These are phyloP conservation scores for Oithona nana DNA, from an alignment of 2,888 invertebrate species.

Conservation along the genomic window DNA sequence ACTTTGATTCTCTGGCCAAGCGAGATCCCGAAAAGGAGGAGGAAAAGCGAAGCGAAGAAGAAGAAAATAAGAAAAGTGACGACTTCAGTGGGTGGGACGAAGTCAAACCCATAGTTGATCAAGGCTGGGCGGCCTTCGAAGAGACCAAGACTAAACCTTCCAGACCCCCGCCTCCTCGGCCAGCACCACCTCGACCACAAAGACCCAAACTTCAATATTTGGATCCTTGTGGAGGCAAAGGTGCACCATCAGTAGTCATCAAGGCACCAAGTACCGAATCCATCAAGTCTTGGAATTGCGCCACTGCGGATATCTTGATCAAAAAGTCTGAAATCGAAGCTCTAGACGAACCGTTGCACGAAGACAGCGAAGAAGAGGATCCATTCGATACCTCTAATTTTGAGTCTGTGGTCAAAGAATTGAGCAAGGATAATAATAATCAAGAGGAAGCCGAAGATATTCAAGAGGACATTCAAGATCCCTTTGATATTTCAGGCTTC, in stretches of 20 bases:
- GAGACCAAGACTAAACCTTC: slow-evolving; percentile 21
- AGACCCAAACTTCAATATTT: neutral
- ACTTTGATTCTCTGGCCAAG: slow-evolving; percentile 12
- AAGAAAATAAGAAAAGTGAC: neutral
- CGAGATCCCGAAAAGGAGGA: slow-evolving; percentile 4
- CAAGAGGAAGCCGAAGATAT: neutral
- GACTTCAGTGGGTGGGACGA: too few species aligned
- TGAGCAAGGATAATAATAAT: slow-evolving; percentile 18
- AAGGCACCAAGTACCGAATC: slow-evolving; percentile 17
- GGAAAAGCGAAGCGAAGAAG: neutral
- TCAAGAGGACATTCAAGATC: slow-evolving; percentile 1
- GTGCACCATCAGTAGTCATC: slow-evolving; percentile 12
- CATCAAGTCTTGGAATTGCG: slow-evolving; percentile 16
- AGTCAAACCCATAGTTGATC: neutral
- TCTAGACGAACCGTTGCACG: slow-evolving; percentile 20
- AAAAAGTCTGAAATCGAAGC: slow-evolving; percentile 10
- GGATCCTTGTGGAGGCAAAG: neutral
- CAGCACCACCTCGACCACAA: slow-evolving; percentile 21
- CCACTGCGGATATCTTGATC: slow-evolving; percentile 11
- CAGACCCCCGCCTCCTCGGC: slow-evolving; percentile 27
- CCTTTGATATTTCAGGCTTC: slow-evolving; percentile 61
- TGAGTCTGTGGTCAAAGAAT: slow-evolving; percentile 18
- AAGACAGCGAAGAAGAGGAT: slow-evolving; percentile 40
- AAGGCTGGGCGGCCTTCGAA: slow-evolving; percentile 15
- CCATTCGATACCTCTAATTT: slow-evolving; percentile 30